These are phyloP conservation scores for Phanerotoma sp. DNA, from an alignment of 2,888 invertebrate genomes.

Conservation along the genomic window DNA sequence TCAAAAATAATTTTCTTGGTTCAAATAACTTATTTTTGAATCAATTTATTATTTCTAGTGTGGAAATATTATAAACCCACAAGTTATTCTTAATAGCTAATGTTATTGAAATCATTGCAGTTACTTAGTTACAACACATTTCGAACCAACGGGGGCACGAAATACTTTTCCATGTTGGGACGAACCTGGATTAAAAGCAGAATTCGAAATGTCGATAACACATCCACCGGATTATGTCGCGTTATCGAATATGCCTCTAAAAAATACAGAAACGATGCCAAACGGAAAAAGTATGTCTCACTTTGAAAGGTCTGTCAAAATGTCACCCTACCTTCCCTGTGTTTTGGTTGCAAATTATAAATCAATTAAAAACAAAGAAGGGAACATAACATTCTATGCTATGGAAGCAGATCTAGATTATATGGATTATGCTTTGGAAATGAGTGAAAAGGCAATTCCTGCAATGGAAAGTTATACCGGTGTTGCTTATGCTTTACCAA, in stretches of 20 bases:
- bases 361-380: constrained; percentile 23
- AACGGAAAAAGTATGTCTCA: constrained; percentile 30
- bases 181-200: constrained; percentile 69
- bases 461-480: constrained; percentile 77
- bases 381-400: constrained; percentile 66
- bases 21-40: too few relatives aligned
- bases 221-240: constrained; percentile 58
- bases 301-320: constrained; percentile 58
- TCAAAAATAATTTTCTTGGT: too few relatives aligned
- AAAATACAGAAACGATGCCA: background rate
- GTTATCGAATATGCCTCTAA: constrained; percentile 50
- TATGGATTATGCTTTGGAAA: constrained; percentile 72
- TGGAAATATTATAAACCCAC: too few relatives aligned
- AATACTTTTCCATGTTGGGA: constrained; percentile 77
- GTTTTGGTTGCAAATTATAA: constrained; percentile 68
- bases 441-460: constrained; percentile 75
- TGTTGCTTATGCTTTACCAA: constrained; percentile 76
- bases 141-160: constrained; percentile 68
- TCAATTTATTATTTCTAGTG: too few relatives aligned
- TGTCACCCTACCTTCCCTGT: constrained; percentile 79
- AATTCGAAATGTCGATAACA: constrained; percentile 65
- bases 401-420: constrained; percentile 70
- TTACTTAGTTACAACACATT: constrained; percentile 67
- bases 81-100: too few relatives aligned
- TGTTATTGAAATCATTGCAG: constrained; percentile 51